Evolutionary conservation across 2,888 invertebrate species (phyloP).

Genomic region (Rhopalosiphum nymphaeae): DNA sequence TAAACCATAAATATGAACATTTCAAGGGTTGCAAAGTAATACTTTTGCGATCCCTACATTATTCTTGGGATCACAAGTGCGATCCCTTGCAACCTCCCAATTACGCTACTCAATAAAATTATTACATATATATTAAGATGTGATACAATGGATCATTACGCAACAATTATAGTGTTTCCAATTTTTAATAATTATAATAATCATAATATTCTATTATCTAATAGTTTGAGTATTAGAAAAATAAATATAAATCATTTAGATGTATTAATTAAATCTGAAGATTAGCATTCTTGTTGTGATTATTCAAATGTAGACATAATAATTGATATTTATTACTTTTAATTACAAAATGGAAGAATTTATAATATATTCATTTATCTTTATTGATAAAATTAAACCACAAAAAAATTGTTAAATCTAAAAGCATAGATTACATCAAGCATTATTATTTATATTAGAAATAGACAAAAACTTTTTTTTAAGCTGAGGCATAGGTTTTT

Average conservation of each 20-base stretch:
- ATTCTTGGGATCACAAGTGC: no score
- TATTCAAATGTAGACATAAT: neutral
- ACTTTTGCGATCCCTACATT: no score
- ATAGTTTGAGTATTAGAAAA: neutral
- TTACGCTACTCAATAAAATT: no score
- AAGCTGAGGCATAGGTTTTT: neutral
- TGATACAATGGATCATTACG: neutral
- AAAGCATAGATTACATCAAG: neutral
- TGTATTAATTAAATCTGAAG: neutral
- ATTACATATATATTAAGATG: neutral
- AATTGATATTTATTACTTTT: neutral
- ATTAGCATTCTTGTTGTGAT: neutral
- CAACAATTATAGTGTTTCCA: neutral
- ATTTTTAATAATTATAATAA: neutral
- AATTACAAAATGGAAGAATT: neutral
- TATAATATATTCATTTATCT: neutral
- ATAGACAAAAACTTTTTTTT: slow-evolving; percentile 11
- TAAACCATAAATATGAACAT: no score
- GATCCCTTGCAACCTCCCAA: no score
- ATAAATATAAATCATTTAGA: neutral
- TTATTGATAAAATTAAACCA: neutral
- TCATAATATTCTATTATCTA: neutral
- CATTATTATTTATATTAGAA: neutral
- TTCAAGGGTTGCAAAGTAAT: no score
- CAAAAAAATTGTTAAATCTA: neutral